Percentiles rank a stretch among this genome's conserved stretches.
Conservation (phyloP, 2,888 invertebrate genomes). For the Hemaris fuciformis region DNA sequence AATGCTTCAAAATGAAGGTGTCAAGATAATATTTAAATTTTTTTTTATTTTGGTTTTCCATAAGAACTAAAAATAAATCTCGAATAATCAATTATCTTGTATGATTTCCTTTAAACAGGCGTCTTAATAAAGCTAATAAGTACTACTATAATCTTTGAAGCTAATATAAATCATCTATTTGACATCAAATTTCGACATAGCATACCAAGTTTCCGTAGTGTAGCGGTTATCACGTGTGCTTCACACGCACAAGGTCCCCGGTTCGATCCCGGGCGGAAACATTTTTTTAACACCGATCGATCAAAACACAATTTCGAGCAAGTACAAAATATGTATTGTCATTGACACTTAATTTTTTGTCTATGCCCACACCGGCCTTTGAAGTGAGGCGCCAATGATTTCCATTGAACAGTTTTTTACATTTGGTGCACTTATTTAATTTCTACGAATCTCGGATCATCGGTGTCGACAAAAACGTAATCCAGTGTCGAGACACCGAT, state of each 20-base stretch:
- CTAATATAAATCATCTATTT: too few species aligned
- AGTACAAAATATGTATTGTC: not conserved
- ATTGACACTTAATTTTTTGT: slow-evolving; percentile 9
- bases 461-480: slow-evolving; percentile 63
- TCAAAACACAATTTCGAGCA: not conserved
- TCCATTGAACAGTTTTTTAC: slow-evolving; percentile 12
- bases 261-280: slow-evolving; percentile 87
- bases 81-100: too few species aligned
- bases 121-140: too few species aligned
- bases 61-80: too few species aligned
- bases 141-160: too few species aligned
- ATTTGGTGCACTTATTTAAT: slow-evolving; percentile 32
- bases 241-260: slow-evolving; percentile 89
- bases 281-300: slow-evolving; percentile 28
- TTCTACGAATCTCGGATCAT: slow-evolving; percentile 55
- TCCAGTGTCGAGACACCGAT: slow-evolving; percentile 66
- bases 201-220: slow-evolving; percentile 83
- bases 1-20: too few species aligned
- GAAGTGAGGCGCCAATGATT: slow-evolving; percentile 28
- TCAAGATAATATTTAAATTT: too few species aligned
- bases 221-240: slow-evolving; percentile 91
- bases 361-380: slow-evolving; percentile 16
- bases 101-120: too few species aligned
- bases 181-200: not conserved
- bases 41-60: too few species aligned